Conservation (phyloP, 2,113 vertebrate species). For the Indicator indicator region DNA sequence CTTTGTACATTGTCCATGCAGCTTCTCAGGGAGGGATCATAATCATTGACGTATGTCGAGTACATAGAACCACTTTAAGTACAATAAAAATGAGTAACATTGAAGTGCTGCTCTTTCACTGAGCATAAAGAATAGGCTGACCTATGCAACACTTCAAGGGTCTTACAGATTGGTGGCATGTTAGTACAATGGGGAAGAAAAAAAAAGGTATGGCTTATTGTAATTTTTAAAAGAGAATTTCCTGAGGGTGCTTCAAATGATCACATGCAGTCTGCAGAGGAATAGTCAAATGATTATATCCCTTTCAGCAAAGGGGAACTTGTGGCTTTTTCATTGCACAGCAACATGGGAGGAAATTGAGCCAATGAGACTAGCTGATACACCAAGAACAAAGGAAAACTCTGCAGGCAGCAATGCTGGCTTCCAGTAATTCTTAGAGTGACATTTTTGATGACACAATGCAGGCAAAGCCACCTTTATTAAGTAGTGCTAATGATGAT, state of each 20-base stretch:
- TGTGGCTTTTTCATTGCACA: neutral
- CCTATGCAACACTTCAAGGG: neutral
- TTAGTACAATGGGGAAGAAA: neutral
- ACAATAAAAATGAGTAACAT: conserved; percentile 32
- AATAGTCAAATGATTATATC: neutral
- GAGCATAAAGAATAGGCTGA: conserved; percentile 27
- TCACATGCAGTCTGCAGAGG: neutral
- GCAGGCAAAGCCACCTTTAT: neutral
- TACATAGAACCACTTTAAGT: neutral
- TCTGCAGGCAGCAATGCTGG: fast-evolving
- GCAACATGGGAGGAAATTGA: neutral
- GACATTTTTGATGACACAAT: neutral
- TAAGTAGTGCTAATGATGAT: neutral
- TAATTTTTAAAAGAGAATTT: neutral
- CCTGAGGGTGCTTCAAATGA: neutral
- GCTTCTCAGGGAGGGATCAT: neutral
- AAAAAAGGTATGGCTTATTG: neutral
- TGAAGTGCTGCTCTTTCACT: conserved; percentile 18
- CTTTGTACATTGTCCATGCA: neutral
- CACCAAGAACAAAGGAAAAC: neutral
- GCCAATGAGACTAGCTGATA: neutral
- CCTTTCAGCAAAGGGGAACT: neutral
- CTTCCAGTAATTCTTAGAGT: neutral
- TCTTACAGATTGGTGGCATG: neutral
- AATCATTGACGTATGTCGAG: neutral